phyloP scores from a whole-genome alignment of 1,140 invertebrate genomes.

The Philopotamus ludificatus region DNA sequence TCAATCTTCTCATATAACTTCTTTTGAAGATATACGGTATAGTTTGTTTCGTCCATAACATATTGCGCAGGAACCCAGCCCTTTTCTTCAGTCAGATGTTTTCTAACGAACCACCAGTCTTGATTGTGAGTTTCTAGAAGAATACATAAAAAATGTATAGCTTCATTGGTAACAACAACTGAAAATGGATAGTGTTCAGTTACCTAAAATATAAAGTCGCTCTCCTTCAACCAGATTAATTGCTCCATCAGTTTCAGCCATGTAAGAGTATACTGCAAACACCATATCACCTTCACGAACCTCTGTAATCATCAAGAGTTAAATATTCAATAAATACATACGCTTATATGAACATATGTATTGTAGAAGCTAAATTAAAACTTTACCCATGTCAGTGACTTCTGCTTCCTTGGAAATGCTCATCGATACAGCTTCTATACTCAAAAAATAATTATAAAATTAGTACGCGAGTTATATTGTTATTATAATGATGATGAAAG shows the following conservation, averaged over 20 bases:
- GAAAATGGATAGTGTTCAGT: too few relatives aligned
- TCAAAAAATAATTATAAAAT: too few relatives aligned
- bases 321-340: neutral
- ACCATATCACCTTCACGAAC: constrained; percentile 74
- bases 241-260: constrained; percentile 84
- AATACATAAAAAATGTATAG: neutral
- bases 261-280: constrained; percentile 81
- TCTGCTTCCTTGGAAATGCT: constrained; percentile 40
- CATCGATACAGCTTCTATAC: constrained; percentile 40
- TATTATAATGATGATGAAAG: too few relatives aligned
- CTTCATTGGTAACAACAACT: too few relatives aligned
- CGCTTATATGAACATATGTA: neutral
- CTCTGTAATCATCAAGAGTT: constrained; percentile 49
- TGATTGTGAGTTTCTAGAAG: constrained; percentile 70
- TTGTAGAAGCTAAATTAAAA: neutral
- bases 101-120: constrained; percentile 92
- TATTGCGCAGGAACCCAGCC: constrained; percentile 91
- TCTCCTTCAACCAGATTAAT: constrained; percentile 89
- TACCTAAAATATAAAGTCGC: constrained; percentile 80
- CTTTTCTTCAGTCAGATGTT: constrained; percentile 85
- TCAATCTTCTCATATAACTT: constrained; percentile 89
- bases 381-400: constrained; percentile 31
- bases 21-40: constrained; percentile 79
- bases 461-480: too few relatives aligned
- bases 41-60: constrained; percentile 77